Percentiles rank a stretch among this genome's conserved stretches.
Conservation (phyloP, 2,797 vertebrate genomes). For the Lemur catta region DNA sequence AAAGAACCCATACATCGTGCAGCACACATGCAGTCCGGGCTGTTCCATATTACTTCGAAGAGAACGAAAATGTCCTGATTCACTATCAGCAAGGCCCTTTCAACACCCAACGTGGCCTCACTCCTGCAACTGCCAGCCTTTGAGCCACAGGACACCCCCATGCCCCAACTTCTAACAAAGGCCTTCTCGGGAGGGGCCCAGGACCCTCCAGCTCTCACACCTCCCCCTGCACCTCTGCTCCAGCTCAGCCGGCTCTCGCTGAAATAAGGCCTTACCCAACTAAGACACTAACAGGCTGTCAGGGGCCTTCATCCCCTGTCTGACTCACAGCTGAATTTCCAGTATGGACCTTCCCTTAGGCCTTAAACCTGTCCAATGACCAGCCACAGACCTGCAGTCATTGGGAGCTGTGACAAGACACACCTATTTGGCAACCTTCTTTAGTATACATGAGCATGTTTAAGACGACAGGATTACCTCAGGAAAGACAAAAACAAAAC, state of each 20-base stretch:
- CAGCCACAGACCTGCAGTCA: not conserved
- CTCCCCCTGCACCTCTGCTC: not conserved
- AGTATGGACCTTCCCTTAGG: not conserved
- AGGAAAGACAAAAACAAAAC: not conserved
- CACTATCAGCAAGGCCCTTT: not conserved
- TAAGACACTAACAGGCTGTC: not conserved
- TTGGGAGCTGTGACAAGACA: not conserved
- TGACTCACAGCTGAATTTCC: not conserved
- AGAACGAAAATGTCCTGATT: not conserved
- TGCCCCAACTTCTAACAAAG: not conserved
- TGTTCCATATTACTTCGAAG: not conserved
- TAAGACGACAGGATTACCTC: not conserved
- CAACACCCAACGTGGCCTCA: accelerated
- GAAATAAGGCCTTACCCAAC: not conserved
- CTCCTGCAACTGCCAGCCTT: not conserved
- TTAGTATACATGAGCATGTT: accelerated
- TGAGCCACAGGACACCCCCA: no score
- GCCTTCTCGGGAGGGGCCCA: not conserved
- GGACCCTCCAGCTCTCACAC: not conserved
- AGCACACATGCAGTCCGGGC: accelerated
- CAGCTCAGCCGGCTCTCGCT: not conserved
- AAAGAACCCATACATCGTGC: accelerated
- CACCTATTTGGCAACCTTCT: not conserved
- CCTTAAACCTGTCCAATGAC: not conserved
- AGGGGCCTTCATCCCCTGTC: accelerated